Conservation (phyloP, 1,140 invertebrate species). For the Eupeodes corollae region DNA sequence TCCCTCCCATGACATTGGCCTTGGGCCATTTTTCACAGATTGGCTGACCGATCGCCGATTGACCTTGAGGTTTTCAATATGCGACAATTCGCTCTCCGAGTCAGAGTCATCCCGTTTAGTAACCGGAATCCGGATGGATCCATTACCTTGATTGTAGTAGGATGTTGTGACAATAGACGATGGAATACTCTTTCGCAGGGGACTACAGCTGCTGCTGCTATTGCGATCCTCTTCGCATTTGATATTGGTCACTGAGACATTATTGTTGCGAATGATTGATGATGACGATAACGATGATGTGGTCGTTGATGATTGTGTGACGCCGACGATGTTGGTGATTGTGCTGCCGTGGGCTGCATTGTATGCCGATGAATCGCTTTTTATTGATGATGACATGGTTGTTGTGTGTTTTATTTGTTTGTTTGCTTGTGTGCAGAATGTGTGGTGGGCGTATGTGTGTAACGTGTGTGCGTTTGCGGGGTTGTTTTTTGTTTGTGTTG, state of each 20-base stretch:
- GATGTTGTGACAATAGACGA: constrained; percentile 17
- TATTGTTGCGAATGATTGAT: constrained; percentile 20
- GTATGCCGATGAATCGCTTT: constrained; percentile 4
- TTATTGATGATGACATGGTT: neutral
- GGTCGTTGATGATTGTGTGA: constrained; percentile 2
- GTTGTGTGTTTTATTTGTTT: constrained; percentile 4
- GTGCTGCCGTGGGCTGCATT: neutral
- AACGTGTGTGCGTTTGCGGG: neutral
- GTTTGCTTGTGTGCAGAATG: neutral
- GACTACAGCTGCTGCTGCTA: constrained; percentile 6
- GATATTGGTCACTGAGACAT: constrained; percentile 36
- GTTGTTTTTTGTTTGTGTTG: constrained; percentile 19
- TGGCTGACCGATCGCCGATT: constrained; percentile 11
- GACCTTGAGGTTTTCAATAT: constrained; percentile 34
- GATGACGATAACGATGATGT: constrained; percentile 6
- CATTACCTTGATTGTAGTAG: constrained; percentile 6
- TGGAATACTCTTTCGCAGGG: neutral
- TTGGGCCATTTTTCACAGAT: constrained; percentile 30
- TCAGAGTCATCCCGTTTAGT: constrained; percentile 28
- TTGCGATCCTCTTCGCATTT: constrained; percentile 32
- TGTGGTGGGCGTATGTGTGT: neutral
- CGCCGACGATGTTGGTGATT: neutral
- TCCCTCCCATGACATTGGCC: constrained; percentile 87
- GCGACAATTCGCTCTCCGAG: constrained; percentile 31
- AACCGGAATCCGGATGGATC: constrained; percentile 24